Conservation (phyloP, 2,113 vertebrate species). For the Archilochus colubris region DNA sequence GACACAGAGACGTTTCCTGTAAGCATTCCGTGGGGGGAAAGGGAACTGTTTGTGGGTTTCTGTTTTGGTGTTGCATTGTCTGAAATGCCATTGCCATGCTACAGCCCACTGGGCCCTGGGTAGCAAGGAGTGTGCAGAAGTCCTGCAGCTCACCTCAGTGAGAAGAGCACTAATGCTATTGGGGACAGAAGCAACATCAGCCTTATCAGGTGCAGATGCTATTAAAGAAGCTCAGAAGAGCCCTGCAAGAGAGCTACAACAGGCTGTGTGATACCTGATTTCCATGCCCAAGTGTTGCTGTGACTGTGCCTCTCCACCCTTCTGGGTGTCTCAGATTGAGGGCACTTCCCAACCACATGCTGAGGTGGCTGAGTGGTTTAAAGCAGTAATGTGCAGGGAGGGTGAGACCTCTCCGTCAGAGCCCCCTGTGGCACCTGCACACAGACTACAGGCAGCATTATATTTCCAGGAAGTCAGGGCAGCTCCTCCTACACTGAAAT, state of each 20-base stretch:
- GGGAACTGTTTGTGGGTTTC: not conserved
- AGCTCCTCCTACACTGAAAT: not conserved
- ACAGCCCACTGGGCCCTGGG: not conserved
- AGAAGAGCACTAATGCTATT: fast-evolving
- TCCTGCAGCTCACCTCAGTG: not conserved
- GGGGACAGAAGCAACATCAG: not conserved
- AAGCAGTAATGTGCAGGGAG: not conserved
- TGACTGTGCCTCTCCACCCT: fast-evolving
- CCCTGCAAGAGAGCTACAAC: not conserved
- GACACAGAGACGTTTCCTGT: not conserved
- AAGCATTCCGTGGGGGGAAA: not conserved
- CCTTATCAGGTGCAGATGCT: fast-evolving
- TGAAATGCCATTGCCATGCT: not conserved
- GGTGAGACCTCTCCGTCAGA: not conserved
- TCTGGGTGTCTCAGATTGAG: not conserved
- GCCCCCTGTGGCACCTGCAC: not conserved
- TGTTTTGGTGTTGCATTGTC: not conserved
- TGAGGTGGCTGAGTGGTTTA: not conserved
- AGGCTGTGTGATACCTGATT: not conserved
- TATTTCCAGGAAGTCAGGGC: not conserved
- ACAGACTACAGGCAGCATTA: not conserved
- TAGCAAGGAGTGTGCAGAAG: not conserved
- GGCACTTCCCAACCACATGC: not conserved
- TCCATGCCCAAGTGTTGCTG: not conserved
- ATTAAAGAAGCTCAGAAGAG: not conserved